Percentiles rank a stretch among this genome's conserved stretches.
Conservation (phyloP, 2,888 invertebrate species). For the Archaeoteleia sp. region DNA sequence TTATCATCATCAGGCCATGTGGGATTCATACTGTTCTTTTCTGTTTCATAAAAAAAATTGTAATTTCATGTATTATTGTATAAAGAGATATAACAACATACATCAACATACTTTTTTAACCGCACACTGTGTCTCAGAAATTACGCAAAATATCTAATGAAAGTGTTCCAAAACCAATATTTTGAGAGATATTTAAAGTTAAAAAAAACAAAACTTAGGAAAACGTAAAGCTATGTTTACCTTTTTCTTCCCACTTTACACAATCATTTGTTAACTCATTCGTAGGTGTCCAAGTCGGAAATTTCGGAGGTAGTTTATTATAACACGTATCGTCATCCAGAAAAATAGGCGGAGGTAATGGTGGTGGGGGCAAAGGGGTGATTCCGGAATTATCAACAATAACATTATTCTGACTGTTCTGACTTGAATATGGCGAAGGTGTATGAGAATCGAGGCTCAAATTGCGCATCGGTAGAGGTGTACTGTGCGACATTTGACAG, state of each 20-base stretch:
- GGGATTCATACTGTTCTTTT: conserved; percentile 67
- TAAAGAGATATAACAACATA: conserved; percentile 29
- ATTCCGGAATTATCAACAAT: conserved; percentile 58
- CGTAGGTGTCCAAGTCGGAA: conserved; percentile 74
- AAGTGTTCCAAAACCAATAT: no score
- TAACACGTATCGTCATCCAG: conserved; percentile 73
- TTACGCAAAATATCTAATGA: no score
- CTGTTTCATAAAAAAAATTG: conserved; percentile 42
- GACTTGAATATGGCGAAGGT: conserved; percentile 71
- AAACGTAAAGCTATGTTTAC: no score
- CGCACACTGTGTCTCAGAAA: no score
- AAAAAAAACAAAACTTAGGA: no score
- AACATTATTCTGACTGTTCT: conserved; percentile 69
- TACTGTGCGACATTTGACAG: conserved; percentile 68
- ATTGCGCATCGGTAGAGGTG: conserved; percentile 65
- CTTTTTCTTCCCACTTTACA: conserved; percentile 71
- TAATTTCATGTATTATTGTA: background rate
- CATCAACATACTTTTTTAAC: no score
- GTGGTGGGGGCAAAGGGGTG: conserved; percentile 72
- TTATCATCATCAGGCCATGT: conserved; percentile 66
- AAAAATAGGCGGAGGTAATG: conserved; percentile 72
- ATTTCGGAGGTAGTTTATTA: conserved; percentile 74
- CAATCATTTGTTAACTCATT: conserved; percentile 66
- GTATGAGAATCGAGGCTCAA: conserved; percentile 68
- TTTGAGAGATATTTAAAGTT: no score